Base-by-base conservation (phyloP, 92 coral and sea anemone genomes). In the Palythoa heliodiscus region DNA sequence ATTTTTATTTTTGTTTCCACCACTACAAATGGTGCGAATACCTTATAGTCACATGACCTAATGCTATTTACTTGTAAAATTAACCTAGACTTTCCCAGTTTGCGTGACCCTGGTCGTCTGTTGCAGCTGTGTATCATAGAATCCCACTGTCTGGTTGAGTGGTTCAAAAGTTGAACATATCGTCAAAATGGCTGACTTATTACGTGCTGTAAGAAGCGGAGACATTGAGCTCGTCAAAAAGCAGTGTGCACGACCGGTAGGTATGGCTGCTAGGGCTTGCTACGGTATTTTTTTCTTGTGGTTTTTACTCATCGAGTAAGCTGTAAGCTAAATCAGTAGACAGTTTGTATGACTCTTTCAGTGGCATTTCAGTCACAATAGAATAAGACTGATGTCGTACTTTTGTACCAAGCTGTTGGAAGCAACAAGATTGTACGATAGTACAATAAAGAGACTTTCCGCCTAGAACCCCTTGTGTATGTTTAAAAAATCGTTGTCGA, bases 171-270 rank as follows among this genome's bases (percentile, higher is more conserved):
- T 17, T 13, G 39, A 52, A 52, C 64, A 24, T 23, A 4, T 23
- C 1, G 8, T 19, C 74, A 12, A 67, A 37, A 80, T 47, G 60
- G 57, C 73, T 67, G 84, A 80, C 22, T 66, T 80, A 50, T 47
- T 80, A 52, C 84, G 74, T 48, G 95, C 98, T 23, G 82, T 92
- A 15, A 88, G 98, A 83, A 90, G 93, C n/a, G 98, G 98, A 66
- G 92, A 94, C 38, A 11, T 94, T 25, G 93, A 90, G 13, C 85
- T 83, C 11, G 77, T 94, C 20, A 89, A 90, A 57, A 82, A 85
- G 60, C 92, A 92, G 72, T 86, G 91, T 55, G 64, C 89, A 29
- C 85, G 90, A 68, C 98, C 98, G 72, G 98, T 94, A 83, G 76
- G 93, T 35, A 76, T 43, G 11, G 40, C 14, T 69, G 19, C 17